These are phyloP conservation scores for Plusia festucae DNA, from an alignment of 2,888 invertebrate species.

Conservation along the genomic window DNA sequence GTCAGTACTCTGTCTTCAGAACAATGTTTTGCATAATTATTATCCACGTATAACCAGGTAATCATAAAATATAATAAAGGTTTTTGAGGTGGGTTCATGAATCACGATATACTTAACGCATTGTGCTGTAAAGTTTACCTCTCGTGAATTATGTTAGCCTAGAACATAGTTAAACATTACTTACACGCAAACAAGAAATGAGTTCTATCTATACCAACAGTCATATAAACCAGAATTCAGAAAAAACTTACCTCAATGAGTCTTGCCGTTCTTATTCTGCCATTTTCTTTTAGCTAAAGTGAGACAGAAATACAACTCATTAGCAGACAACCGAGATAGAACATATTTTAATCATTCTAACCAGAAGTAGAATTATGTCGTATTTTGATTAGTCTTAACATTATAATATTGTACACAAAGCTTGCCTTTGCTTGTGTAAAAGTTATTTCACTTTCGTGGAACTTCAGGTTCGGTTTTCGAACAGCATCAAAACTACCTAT, in stretches of 20 bases:
- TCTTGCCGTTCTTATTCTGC: constrained; percentile 23
- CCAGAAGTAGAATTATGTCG: neutral
- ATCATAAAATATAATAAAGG: constrained; percentile 30
- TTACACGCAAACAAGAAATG: neutral
- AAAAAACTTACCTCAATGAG: constrained; percentile 36
- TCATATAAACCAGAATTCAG: constrained; percentile 25
- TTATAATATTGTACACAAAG: constrained; percentile 21
- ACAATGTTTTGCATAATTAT: constrained; percentile 29
- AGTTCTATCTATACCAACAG: neutral
- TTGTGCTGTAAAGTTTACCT: constrained; percentile 5
- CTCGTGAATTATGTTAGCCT: constrained; percentile 1
- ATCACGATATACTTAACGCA: constrained; percentile 3
- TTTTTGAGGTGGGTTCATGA: constrained; percentile 12
- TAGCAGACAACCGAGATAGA: neutral
- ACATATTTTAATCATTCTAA: neutral
- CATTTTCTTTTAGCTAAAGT: constrained; percentile 29
- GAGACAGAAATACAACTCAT: constrained; percentile 23
- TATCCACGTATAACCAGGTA: constrained; percentile 23
- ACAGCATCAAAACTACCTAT: constrained; percentile 33
- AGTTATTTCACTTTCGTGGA: constrained; percentile 70
- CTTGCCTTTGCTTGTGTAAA: constrained; percentile 37
- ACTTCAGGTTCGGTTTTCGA: constrained; percentile 62
- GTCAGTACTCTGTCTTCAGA: constrained; percentile 24
- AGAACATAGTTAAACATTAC: neutral
- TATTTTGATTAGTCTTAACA: constrained; percentile 18